phyloP scores from a whole-genome alignment of 2,797 vertebrate genomes.

The Manis crassicaudata region DNA sequence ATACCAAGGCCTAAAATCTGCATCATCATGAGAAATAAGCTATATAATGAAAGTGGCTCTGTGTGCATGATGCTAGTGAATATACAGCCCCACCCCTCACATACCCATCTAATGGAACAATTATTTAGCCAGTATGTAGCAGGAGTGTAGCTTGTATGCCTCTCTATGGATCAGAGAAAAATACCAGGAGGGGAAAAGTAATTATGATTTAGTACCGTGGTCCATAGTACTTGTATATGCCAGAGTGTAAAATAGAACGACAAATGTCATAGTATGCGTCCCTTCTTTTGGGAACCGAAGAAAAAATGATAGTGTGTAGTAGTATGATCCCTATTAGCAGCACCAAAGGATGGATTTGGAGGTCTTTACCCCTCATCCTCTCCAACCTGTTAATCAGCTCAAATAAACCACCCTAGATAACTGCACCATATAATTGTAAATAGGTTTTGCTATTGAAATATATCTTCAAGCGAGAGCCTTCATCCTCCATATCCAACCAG shows the following conservation, averaged over 20 bases:
- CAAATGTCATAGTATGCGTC: background rate
- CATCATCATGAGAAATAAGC: background rate
- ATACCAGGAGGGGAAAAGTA: background rate
- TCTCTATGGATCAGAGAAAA: background rate
- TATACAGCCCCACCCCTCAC: background rate
- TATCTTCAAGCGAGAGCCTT: background rate
- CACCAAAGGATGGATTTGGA: background rate
- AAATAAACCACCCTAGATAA: conserved; percentile 24
- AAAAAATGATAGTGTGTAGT: background rate
- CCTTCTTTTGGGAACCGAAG: background rate
- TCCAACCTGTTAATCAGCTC: background rate
- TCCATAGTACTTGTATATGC: background rate
- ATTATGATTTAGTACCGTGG: background rate
- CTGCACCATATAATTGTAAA: background rate
- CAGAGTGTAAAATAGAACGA: background rate
- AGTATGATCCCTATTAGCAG: background rate
- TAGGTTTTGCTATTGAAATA: background rate
- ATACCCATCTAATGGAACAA: background rate
- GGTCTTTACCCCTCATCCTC: background rate
- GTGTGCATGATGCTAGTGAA: background rate
- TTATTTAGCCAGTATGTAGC: background rate
- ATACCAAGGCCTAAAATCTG: conserved; percentile 30
- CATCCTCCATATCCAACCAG: background rate
- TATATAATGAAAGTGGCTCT: background rate
- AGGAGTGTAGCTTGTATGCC: background rate